Evolutionary conservation across 2,797 vertebrate genomes (phyloP).

Genomic region (Pogoniulus pusillus): DNA sequence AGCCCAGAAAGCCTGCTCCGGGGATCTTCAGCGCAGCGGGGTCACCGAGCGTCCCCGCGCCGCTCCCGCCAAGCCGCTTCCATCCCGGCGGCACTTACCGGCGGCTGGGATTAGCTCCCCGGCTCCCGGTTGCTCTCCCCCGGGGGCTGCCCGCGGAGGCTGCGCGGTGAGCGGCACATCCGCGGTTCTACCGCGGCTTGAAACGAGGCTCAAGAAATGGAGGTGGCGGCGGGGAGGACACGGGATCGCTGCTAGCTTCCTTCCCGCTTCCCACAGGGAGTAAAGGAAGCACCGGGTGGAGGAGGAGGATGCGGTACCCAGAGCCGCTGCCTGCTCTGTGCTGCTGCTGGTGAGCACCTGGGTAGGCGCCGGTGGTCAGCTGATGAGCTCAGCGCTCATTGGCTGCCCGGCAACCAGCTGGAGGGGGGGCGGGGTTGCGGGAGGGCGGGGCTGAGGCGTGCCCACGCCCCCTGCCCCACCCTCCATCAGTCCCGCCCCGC

Average conservation of each 20-base stretch:
- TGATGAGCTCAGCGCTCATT: constrained; percentile 71
- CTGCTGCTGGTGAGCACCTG: constrained; percentile 77
- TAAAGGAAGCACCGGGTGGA: too few relatives aligned
- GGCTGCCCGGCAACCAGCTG: constrained; percentile 39
- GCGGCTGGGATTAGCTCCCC: constrained; percentile 9
- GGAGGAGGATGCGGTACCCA: neutral
- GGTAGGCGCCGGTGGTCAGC: constrained; percentile 78
- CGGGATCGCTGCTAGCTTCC: too few relatives aligned
- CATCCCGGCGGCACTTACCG: constrained; percentile 4
- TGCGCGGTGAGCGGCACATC: neutral
- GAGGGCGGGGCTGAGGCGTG: neutral
- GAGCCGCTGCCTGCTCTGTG: constrained; percentile 59
- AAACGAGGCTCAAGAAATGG: neutral
- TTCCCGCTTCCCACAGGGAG: neutral
- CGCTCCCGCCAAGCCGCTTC: neutral
- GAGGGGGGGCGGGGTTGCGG: neutral
- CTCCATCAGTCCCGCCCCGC: neutral
- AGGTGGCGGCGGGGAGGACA: too few relatives aligned
- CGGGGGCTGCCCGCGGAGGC: neutral
- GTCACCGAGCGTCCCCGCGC: neutral
- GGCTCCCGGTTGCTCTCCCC: neutral
- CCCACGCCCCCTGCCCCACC: neutral
- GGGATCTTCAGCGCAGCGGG: neutral
- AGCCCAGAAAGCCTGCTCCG: neutral
- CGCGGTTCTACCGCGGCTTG: neutral